phyloP scores from a whole-genome alignment of 2,888 invertebrate genomes.

The Charanyca ferruginea region DNA sequence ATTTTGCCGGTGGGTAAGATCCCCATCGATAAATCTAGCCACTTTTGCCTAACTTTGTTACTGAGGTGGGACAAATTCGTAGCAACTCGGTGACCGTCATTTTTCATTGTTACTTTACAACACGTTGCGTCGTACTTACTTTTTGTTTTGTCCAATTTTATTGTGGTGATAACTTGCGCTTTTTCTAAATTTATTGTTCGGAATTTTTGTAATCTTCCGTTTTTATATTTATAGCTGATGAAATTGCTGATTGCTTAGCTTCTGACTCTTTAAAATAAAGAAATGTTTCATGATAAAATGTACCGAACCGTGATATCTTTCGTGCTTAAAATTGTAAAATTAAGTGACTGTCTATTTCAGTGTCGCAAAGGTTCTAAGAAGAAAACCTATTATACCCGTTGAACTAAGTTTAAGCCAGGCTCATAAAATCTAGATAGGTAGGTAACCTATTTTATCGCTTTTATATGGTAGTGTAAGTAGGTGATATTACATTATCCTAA shows the following conservation, averaged over 20 bases:
- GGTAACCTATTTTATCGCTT: slow-evolving; percentile 38
- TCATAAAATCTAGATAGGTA: slow-evolving; percentile 34
- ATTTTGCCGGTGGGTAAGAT: slow-evolving; percentile 58
- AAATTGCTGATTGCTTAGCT: slow-evolving; percentile 31
- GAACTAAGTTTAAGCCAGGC: slow-evolving; percentile 3
- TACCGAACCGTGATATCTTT: not conserved
- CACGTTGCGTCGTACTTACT: slow-evolving; percentile 65
- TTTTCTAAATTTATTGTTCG: slow-evolving; percentile 62
- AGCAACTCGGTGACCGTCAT: slow-evolving; percentile 66
- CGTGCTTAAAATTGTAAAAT: not conserved
- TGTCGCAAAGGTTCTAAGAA: not conserved
- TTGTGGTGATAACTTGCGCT: slow-evolving; percentile 62
- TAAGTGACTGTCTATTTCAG: not conserved
- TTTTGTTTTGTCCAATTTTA: slow-evolving; percentile 68
- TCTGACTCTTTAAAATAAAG: slow-evolving; percentile 15
- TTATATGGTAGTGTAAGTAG: slow-evolving; percentile 37
- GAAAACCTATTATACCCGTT: slow-evolving; percentile 8
- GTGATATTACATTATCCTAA: slow-evolving; percentile 48
- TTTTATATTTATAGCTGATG: slow-evolving; percentile 59
- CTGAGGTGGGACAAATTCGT: slow-evolving; percentile 70
- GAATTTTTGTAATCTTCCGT: slow-evolving; percentile 61
- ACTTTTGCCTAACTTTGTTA: slow-evolving; percentile 71
- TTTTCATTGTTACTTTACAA: slow-evolving; percentile 71
- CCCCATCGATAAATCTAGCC: slow-evolving; percentile 71
- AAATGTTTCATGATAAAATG: slow-evolving; percentile 7